Conservation (phyloP, 2,888 invertebrate genomes). For the Hecatera dysodea region DNA sequence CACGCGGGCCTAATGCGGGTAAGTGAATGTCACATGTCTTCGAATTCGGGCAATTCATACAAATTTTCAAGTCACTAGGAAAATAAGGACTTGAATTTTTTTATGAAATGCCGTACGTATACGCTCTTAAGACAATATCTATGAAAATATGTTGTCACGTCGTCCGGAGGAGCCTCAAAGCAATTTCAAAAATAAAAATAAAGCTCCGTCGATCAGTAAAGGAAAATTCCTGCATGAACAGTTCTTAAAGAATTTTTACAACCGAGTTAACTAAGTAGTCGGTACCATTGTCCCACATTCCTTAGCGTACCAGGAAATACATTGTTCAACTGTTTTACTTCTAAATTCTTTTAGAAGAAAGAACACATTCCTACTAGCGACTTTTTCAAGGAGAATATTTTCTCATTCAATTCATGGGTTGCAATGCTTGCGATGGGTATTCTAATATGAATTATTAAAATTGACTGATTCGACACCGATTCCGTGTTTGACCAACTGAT, state of each 20-base stretch:
- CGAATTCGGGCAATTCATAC: too few species aligned
- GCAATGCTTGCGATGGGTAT: neutral
- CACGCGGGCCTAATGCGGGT: too few species aligned
- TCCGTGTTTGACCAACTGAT: neutral
- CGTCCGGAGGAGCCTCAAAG: neutral
- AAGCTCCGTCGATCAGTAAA: conserved; percentile 20
- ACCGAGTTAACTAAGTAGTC: conserved; percentile 28
- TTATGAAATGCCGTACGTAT: too few species aligned
- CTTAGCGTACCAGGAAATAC: conserved; percentile 33
- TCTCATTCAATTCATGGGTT: neutral
- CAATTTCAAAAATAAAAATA: conserved; percentile 7
- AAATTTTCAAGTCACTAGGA: too few species aligned
- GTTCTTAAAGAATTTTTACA: conserved; percentile 39
- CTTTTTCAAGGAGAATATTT: neutral
- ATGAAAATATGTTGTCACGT: too few species aligned
- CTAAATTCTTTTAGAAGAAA: conserved; percentile 22
- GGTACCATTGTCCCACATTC: conserved; percentile 40
- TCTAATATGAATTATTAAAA: neutral
- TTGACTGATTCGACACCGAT: neutral
- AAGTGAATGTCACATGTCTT: too few species aligned
- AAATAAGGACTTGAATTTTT: too few species aligned
- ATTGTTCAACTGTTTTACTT: conserved; percentile 27
- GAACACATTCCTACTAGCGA: neutral
- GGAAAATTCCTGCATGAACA: conserved; percentile 44
- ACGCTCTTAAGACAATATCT: too few species aligned